Conservation (phyloP, 2,113 vertebrate genomes). For the Charina bottae region DNA sequence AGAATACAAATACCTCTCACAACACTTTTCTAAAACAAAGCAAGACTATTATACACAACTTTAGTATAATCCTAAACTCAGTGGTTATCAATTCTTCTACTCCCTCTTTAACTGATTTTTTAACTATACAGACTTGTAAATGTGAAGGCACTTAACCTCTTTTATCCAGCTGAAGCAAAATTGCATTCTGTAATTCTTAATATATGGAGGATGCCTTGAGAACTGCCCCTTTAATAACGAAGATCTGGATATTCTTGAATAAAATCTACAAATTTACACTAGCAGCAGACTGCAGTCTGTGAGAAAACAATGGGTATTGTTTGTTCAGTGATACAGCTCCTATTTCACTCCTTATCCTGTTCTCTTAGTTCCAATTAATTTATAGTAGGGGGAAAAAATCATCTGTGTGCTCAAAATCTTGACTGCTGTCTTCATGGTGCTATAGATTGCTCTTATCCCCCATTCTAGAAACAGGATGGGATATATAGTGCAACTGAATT, state of each 20-base stretch:
- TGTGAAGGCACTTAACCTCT: slow-evolving; percentile 23
- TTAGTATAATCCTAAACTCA: slow-evolving; percentile 64
- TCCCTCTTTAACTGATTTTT: slow-evolving; percentile 65
- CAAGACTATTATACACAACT: slow-evolving; percentile 58
- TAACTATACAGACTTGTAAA: slow-evolving; percentile 55
- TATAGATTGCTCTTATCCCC: neutral
- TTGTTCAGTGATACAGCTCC: neutral
- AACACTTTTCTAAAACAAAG: slow-evolving; percentile 24
- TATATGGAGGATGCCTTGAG: slow-evolving; percentile 52
- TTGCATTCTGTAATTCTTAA: slow-evolving; percentile 10
- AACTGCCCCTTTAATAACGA: slow-evolving; percentile 22
- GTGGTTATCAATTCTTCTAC: slow-evolving; percentile 63
- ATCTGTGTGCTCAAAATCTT: neutral
- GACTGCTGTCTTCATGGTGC: neutral
- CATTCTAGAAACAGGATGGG: neutral
- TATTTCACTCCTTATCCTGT: neutral
- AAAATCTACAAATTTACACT: neutral
- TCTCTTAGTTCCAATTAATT: neutral
- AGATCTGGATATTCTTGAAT: neutral
- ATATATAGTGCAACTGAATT: neutral
- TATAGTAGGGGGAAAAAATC: neutral
- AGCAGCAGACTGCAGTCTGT: neutral
- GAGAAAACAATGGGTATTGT: neutral
- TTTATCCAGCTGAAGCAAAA: slow-evolving; percentile 19
- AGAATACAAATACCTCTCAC: slow-evolving; percentile 36